phyloP scores from a whole-genome alignment of 1,140 invertebrate species.

The Araneus ventricosus region DNA sequence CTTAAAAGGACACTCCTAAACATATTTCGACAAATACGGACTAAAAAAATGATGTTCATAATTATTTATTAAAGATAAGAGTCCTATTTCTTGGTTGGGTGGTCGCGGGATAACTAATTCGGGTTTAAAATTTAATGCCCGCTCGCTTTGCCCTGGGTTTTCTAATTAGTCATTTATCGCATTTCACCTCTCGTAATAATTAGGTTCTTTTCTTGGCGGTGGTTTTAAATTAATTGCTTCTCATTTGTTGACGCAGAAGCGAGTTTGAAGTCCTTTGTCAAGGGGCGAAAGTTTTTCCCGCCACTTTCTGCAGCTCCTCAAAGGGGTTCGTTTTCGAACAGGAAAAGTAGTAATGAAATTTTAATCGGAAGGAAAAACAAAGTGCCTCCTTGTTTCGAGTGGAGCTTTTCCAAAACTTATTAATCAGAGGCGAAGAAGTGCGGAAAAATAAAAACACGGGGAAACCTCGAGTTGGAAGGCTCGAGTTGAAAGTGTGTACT shows the following conservation, averaged over 20 bases:
- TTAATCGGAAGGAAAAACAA: slow-evolving; percentile 40
- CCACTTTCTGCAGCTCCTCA: no score
- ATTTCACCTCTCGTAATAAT: slow-evolving; percentile 51
- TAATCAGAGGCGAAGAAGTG: no score
- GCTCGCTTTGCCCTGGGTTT: neutral
- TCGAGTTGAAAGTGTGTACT: no score
- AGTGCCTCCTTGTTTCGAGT: neutral
- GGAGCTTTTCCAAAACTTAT: no score
- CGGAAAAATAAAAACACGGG: no score
- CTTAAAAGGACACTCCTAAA: no score
- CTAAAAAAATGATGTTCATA: neutral
- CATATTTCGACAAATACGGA: neutral
- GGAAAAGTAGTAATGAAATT: slow-evolving; percentile 15
- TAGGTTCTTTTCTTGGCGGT: slow-evolving; percentile 52
- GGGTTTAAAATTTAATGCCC: slow-evolving; percentile 9
- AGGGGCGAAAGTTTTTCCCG: neutral
- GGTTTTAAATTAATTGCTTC: slow-evolving; percentile 39
- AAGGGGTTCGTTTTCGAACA: neutral
- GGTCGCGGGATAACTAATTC: neutral
- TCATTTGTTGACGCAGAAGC: slow-evolving; percentile 39
- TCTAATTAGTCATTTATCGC: slow-evolving; percentile 61
- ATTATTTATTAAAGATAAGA: slow-evolving; percentile 30
- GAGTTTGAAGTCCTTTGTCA: slow-evolving; percentile 50
- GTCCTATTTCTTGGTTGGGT: slow-evolving; percentile 35
- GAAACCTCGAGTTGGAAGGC: no score